Conservation (phyloP, 1,140 invertebrate genomes). For the Habropoda laboriosa region DNA sequence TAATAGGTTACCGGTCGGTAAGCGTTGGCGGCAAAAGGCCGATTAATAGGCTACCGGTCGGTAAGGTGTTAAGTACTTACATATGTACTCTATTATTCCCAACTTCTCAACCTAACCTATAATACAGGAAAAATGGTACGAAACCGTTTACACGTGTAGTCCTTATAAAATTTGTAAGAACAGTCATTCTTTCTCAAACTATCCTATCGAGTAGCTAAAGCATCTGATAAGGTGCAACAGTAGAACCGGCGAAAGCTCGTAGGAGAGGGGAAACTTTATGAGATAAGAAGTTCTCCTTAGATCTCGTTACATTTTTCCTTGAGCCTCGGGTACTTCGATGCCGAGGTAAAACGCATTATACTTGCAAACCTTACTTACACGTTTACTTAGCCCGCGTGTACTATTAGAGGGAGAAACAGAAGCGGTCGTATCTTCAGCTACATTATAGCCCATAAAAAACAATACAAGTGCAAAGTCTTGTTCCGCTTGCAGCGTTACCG, state of each 20-base stretch:
- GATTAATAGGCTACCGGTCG: too few species aligned
- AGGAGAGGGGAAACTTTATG: neutral
- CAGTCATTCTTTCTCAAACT: neutral
- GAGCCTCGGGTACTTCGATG: neutral
- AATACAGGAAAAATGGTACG: too few species aligned
- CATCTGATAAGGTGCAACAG: neutral
- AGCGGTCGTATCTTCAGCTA: neutral
- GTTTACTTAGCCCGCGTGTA: neutral
- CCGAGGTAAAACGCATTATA: conserved; percentile 72
- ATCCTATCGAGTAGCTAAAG: neutral
- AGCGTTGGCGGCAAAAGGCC: too few species aligned
- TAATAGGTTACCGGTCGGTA: too few species aligned
- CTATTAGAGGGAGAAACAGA: neutral
- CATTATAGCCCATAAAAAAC: neutral
- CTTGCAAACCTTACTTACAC: conserved; percentile 6
- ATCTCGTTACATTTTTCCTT: neutral
- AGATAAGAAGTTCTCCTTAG: neutral
- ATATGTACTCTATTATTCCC: too few species aligned
- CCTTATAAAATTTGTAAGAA: too few species aligned
- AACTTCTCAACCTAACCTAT: too few species aligned
- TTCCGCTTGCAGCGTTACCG: too few species aligned
- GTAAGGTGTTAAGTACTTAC: too few species aligned
- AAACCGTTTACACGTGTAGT: too few species aligned
- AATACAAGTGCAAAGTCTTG: neutral
- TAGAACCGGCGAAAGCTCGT: neutral